Conservation (phyloP, 2,797 vertebrate genomes). For the Cottoperca gobio region DNA sequence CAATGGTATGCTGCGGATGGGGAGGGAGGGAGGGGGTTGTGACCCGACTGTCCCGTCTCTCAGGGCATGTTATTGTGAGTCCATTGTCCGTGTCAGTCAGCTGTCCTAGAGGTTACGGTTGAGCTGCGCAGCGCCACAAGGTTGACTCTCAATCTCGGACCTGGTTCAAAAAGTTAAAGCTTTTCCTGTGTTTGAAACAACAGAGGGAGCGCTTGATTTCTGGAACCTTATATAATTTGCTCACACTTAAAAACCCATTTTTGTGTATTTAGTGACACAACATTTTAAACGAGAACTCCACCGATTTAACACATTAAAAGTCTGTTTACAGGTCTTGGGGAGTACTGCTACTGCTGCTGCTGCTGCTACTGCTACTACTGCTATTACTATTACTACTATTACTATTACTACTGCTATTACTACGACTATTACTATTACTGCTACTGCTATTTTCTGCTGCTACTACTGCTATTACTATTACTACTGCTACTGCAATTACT, state of each 20-base stretch:
- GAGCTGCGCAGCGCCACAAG: constrained; percentile 61
- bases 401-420: too few relatives aligned
- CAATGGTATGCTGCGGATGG: constrained; percentile 84
- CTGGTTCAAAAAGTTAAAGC: constrained; percentile 6
- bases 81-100: constrained; percentile 70
- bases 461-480: too few relatives aligned
- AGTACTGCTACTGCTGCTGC: too few relatives aligned
- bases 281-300: neutral
- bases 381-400: too few relatives aligned
- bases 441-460: too few relatives aligned
- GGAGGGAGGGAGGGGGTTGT: constrained; percentile 72
- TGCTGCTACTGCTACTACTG: too few relatives aligned
- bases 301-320: neutral
- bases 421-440: too few relatives aligned
- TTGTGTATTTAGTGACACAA: neutral
- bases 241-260: neutral
- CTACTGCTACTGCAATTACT: too few relatives aligned
- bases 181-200: constrained; percentile 25
- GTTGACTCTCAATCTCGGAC: constrained; percentile 42
- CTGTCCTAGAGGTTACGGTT: constrained; percentile 59
- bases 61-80: constrained; percentile 80
- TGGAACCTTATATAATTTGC: neutral
- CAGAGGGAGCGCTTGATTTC: constrained; percentile 17
- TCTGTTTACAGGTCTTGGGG: neutral
- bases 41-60: constrained; percentile 68